Evolutionary conservation across 2,113 vertebrate genomes (phyloP), one percentile per base, ranked within the genome.

Genomic region (Climacteris rufus): DNA sequence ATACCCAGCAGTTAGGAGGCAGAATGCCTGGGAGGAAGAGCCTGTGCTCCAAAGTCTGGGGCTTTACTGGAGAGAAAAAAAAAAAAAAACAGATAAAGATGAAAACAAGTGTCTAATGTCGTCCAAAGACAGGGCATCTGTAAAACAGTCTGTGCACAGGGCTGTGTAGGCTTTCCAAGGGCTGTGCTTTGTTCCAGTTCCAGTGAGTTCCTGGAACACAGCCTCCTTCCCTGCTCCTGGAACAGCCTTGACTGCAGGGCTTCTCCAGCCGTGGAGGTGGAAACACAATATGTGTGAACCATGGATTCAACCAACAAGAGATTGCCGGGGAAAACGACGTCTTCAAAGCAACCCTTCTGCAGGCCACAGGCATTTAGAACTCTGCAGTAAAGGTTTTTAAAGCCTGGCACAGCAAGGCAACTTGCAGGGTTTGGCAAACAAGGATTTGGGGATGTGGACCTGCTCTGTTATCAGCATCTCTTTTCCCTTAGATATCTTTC

Each of bases 161-260:
- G 66, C 95, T 94, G 83, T 87, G 93, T 61, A 90, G 94, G 37
- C 90, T 96, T 96, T 97, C 97, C 97, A 97, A 96, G 83, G 89
- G 75, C 86, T 96, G 92, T 57, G 60, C 97, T 98, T 97, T 98
- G 91, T 97, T 97, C 88, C 94, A 71, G 94, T 97, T 97, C 97
- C 96, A 91, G 89, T 89, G 77, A 95, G 96, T 96, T 96, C 95
- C 94, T 97, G 96, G 96, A 96, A 96, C 93, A 9, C 64, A 96
- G 97, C 96, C 97, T 94, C 87, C 88, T 96, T 97, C 95, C 95
- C 91, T 87, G 82, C 94, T 89, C 95, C 94, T 94, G 97, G 96
- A 95, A 93, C 96, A 92, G 93, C 53, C 94, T 75, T 88, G 91
- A 68, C 96, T 97, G 90, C 92, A 53, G 96, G 90, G 93, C 96